phyloP scores from a whole-genome alignment of 2,797 vertebrate species.

The Clarias laeviceps region DNA sequence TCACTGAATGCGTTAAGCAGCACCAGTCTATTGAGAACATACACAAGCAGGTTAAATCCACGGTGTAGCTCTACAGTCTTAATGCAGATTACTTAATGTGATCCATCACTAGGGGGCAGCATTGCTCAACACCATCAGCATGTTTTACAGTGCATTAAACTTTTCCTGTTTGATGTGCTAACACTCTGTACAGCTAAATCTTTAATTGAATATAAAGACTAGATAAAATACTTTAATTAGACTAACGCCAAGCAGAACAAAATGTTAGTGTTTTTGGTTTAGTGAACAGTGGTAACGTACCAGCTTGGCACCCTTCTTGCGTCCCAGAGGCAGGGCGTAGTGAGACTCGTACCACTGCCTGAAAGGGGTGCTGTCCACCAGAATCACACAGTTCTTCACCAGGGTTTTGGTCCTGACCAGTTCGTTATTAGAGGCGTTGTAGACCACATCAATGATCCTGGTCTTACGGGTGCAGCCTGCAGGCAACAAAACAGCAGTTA shows the following conservation, averaged over 20 bases:
- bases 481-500: neutral
- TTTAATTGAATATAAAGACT: neutral
- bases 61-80: neutral
- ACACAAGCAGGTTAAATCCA: neutral
- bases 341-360: constrained; percentile 98
- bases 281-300: constrained; percentile 66
- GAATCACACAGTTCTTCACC: constrained; percentile 97
- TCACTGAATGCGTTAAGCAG: neutral
- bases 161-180: neutral
- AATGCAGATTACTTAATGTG: neutral
- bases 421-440: constrained; percentile 98
- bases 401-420: constrained; percentile 97
- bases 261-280: no score
- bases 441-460: constrained; percentile 97
- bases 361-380: constrained; percentile 91
- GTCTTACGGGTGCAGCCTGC: constrained; percentile 96
- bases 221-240: neutral
- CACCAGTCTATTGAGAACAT: neutral
- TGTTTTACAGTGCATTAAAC: neutral
- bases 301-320: constrained; percentile 98
- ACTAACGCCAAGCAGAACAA: neutral
- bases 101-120: neutral
- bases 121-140: neutral
- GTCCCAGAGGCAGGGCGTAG: constrained; percentile 91
- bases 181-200: neutral